Evolutionary conservation across 2,797 vertebrate species (phyloP).

Genomic region (Crypturellus tataupa): DNA sequence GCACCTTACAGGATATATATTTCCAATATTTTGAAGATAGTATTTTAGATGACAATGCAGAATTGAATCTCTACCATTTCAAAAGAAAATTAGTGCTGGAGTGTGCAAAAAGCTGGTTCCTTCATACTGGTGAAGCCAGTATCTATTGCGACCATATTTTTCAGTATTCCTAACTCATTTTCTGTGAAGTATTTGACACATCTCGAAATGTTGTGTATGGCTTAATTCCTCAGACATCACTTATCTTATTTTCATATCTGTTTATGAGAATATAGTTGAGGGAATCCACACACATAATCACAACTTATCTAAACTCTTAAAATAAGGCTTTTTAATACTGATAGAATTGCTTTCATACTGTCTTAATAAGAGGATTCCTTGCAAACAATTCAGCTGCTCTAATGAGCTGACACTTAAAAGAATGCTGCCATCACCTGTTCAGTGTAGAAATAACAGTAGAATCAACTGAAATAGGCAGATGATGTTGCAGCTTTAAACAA

Average conservation of each 20-base stretch:
- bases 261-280: not conserved
- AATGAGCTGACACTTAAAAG: not conserved
- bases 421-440: slow-evolving; percentile 66
- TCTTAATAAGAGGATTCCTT: not conserved
- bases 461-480: not conserved
- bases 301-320: not conserved
- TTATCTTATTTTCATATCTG: not conserved
- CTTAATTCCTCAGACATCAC: not conserved
- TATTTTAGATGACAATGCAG: not conserved
- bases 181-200: not conserved
- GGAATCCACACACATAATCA: not conserved
- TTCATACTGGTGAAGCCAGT: not conserved
- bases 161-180: not conserved
- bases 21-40: not conserved
- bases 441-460: slow-evolving; percentile 13
- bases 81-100: not conserved
- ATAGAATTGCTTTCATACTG: not conserved
- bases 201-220: not conserved
- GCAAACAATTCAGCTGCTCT: not conserved
- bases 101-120: not conserved
- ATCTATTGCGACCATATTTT: not conserved
- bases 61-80: not conserved
- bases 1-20: not conserved
- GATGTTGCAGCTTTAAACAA: not conserved
- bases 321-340: not conserved